Percentiles rank a stretch among this genome's conserved stretches.
phyloP scores from a whole-genome alignment of 1,140 invertebrate genomes.

The Euura lappo region DNA sequence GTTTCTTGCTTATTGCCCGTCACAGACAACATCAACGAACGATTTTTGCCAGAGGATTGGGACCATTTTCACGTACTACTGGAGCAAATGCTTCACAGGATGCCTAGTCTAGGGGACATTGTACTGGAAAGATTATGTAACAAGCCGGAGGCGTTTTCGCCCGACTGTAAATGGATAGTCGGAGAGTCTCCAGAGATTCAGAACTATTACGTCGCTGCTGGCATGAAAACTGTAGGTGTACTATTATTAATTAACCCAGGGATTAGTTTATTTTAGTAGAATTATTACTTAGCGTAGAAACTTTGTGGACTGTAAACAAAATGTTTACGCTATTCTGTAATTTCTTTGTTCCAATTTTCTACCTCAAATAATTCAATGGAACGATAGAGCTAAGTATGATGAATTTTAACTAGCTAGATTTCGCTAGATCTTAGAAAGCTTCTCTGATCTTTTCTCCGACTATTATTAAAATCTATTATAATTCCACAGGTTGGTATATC shows the following conservation, averaged over 20 bases:
- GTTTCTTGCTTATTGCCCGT: constrained; percentile 28
- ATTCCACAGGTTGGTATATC: constrained; percentile 75
- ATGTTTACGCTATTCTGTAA: neutral
- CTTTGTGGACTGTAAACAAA: neutral
- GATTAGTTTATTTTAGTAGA: no score
- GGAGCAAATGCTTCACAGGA: constrained; percentile 82
- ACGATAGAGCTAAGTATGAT: neutral
- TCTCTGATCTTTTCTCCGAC: no score
- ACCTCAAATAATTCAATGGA: neutral
- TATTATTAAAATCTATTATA: constrained; percentile 1
- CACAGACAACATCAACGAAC: constrained; percentile 60
- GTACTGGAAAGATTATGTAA: constrained; percentile 81
- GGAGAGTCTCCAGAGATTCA: constrained; percentile 92
- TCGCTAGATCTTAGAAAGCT: no score
- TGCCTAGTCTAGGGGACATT: constrained; percentile 78
- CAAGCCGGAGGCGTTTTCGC: constrained; percentile 93
- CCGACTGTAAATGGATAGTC: constrained; percentile 89
- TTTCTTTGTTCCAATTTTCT: constrained; percentile 1
- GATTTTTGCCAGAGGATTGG: constrained; percentile 85
- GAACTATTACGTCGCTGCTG: constrained; percentile 95
- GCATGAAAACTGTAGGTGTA: constrained; percentile 84
- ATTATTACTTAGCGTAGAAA: neutral
- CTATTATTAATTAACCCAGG: neutral
- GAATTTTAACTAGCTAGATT: no score
- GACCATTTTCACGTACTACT: constrained; percentile 93